Evolutionary conservation across 2,888 invertebrate species (phyloP), one percentile per base, ranked within the genome.

Genomic region (Thymelicus acteon): DNA sequence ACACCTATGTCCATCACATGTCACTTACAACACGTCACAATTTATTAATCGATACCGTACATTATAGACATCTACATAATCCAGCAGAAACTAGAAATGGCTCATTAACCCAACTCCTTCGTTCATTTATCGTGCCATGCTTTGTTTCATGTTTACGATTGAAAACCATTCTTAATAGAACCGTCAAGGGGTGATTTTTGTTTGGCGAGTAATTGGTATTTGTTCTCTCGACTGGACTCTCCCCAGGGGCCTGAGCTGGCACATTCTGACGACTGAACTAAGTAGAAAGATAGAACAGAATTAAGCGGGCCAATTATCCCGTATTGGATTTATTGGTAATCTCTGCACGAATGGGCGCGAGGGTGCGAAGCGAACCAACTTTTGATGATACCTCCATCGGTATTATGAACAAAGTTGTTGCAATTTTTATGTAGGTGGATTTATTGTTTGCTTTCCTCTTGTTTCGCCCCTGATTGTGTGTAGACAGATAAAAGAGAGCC

Each of bases 261-360:
- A 91, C 91, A 93, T 93, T 93, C 93, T 93, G 92, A 93, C 92
- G 92, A 93, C 93, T 93, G 92, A 92, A 93, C 92, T 92, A 93
- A 93, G 93, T 93, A 93, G 93, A 93, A 92, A 93, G 93, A 93
- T 93, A 93, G 93, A 91, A 93, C 90, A 92, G 92, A 93, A 93
- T 93, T 93, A 93, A 93, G 93, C 93, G 91, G 91, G 91, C 92
- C 93, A 93, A 93, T 93, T 93, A 93, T 93, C 93, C 93, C 93
- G 93, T 93, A 93, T 93, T 93, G 93, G 93, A 93, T 93, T 93
- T 93, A 93, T 93, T 93, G 93, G 93, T 93, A 93, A 93, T 93
- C 93, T 93, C 89, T 92, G 93, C 93, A 93, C 93, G 93, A 92
- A 92, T 91, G 88, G 90, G 91, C 92, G 92, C 90, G 92, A 92